Base-by-base conservation (phyloP, 2,113 vertebrate species). In the Poeciliopsis retropinna region DNA sequence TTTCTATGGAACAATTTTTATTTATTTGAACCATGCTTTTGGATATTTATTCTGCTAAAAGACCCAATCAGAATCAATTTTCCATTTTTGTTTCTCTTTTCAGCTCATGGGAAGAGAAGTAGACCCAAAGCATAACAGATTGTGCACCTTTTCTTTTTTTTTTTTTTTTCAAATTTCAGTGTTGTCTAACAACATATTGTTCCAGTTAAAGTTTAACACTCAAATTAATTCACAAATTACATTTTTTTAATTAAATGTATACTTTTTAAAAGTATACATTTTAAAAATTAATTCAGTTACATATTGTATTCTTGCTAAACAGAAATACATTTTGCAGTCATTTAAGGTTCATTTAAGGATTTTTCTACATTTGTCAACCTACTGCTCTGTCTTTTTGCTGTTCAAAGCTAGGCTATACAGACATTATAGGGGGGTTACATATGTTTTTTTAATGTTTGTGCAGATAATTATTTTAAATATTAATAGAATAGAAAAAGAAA, bases 401-500 rank as follows among this genome's bases (percentile, higher is more conserved):
- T 41, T 41, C 4, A 14, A 14, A 41, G 4, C 51, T 57, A 25
- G 7, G 7, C 51, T n/a, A 9, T 1, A 2, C 51, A 57, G 25
- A 7, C 9, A 57, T 57, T 57, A 10, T 25, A 9, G 22, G 19
- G 7, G 47, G 47, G 5, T 7, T 57, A 25, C 8, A 34, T 7
- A 67, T 27, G 66, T 41, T 64, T 47, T 74, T 31, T 0, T 60
- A 31, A 29, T 30, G 29, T 74, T 64, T 15, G n/a, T 25, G 31
- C 17, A 19, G 17, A 47, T 28, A 37, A 7, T 54, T 77, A 28
- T 25, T 54, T 69, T 19, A 19, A 47, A 47, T 14, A 17, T n/a
- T n/a, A n/a, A n/a, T n/a, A 32, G 62, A 25, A 64, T 51, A 80
- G 60, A 7, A 57, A 60, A 82, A 67, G 12, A 29, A 67, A 57